Conservation (phyloP, 2,797 vertebrate species). For the Clamator glandarius region DNA sequence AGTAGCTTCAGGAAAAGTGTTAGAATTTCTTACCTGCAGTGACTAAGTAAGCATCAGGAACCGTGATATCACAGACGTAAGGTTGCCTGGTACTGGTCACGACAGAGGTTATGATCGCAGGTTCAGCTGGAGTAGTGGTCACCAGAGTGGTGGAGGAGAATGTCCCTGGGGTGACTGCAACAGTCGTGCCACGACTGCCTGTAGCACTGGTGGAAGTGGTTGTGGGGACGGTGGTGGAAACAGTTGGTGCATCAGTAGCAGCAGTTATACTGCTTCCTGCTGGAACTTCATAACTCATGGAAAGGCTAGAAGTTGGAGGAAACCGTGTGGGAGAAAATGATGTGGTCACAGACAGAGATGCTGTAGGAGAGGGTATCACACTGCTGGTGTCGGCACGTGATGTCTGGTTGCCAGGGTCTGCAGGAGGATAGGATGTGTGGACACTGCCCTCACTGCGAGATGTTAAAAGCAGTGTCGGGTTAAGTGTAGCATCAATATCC, state of each 20-base stretch:
- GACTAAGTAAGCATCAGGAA: slow-evolving; percentile 89
- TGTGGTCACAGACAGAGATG: not conserved
- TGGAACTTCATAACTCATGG: not conserved
- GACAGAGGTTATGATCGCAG: slow-evolving; percentile 59
- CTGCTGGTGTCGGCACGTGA: slow-evolving; percentile 48
- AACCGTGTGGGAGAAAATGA: not conserved
- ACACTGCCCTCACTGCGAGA: not conserved
- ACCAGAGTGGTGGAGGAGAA: not conserved
- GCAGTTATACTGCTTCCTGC: not conserved
- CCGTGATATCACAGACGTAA: slow-evolving; percentile 90
- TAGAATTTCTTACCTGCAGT: slow-evolving; percentile 84
- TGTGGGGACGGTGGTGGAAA: not conserved
- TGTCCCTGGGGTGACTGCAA: slow-evolving; percentile 25
- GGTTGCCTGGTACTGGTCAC: slow-evolving; percentile 78
- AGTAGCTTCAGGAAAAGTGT: not conserved
- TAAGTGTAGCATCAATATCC: slow-evolving; percentile 11
- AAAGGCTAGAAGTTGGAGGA: not conserved
- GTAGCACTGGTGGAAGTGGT: slow-evolving; percentile 37
- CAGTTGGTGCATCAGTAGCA: not conserved
- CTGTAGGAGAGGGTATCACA: not conserved
- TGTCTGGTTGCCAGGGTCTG: not conserved
- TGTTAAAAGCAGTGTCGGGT: not conserved
- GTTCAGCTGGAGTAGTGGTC: slow-evolving; percentile 60
- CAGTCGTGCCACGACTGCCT: not conserved
- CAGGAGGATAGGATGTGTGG: not conserved